Base-by-base conservation (phyloP, 2,888 invertebrate genomes). In the Callyntrura guangdongensis region DNA sequence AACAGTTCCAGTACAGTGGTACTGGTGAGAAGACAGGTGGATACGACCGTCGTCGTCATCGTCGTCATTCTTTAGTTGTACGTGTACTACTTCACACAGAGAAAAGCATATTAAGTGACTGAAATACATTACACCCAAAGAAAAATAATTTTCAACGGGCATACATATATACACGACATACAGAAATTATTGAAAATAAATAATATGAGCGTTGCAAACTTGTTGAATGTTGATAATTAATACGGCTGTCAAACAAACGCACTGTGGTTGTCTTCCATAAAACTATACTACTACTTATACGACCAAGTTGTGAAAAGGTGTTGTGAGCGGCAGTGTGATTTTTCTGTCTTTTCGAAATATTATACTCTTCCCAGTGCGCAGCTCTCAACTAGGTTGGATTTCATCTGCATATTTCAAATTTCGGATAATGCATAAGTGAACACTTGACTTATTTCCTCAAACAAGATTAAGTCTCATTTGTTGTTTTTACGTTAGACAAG, bases 171-270 rank as follows among this genome's bases (percentile, higher is more conserved):
- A 17, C 17, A 36, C 36, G 36, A 36, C 36, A 6, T 25, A 2
- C 11, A 22, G 6, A 61, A 49, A 49, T 59, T 27, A 82, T 64
- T 61, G 45, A 59, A 59, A 36, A 27, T 56, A 81, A 49, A 27
- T 56, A 81, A 77, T 22, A 27, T 14, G 20, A 74, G n/a, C 20
- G 72, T 27, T 74, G n/a, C 59, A 81, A 59, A 59, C 81, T 81
- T 45, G 81, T 61, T 81, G 81, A 61, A 81, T 61, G 81, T 61
- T 81, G 81, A 61, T 61, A 81, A 36, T 45, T 61, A 61, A 81
- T 81, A 61, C 61, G 25, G n/a, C 36, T 81, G 61, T 12, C 25
- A 12, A 14, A 47, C 17, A 74, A n/a, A 77, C n/a, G 22, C 14
- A 1, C 22, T 72, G 47, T 47, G 72, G 72, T 45, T 72, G 45